phyloP scores from a whole-genome alignment of 2,888 invertebrate species.

The Drosophila algonquin region DNA sequence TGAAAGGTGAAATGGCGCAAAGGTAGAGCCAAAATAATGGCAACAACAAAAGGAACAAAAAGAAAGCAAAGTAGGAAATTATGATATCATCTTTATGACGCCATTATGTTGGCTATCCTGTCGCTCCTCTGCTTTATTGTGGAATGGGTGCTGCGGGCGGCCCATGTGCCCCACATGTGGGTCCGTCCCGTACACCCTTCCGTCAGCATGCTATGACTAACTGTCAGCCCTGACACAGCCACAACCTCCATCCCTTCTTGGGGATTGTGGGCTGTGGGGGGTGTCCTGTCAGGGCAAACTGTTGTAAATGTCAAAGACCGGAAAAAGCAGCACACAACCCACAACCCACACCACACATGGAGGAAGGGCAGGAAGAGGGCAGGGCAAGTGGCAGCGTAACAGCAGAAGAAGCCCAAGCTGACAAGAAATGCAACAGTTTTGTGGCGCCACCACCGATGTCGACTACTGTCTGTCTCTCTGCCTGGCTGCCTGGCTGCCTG shows the following conservation, averaged over 20 bases:
- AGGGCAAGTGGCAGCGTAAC: background rate
- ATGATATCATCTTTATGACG: slow-evolving; percentile 76
- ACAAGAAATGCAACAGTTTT: slow-evolving; percentile 71
- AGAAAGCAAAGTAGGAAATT: slow-evolving; percentile 73
- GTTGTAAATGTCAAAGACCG: slow-evolving; percentile 76
- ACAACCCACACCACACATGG: background rate
- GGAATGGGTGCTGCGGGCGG: slow-evolving; percentile 8
- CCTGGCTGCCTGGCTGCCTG: slow-evolving; percentile 6
- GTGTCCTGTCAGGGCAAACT: slow-evolving; percentile 54
- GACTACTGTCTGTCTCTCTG: slow-evolving; percentile 44
- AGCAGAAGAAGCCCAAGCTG: slow-evolving; percentile 7
- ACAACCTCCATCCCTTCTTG: slow-evolving; percentile 1
- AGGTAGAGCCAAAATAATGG: background rate
- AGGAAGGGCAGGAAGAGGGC: background rate
- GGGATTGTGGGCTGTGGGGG: background rate
- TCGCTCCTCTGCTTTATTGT: slow-evolving; percentile 22
- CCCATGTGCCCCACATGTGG: slow-evolving; percentile 7
- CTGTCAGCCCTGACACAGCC: slow-evolving; percentile 31
- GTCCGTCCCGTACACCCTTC: slow-evolving; percentile 36
- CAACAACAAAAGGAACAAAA: slow-evolving; percentile 27
- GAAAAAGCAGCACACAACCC: slow-evolving; percentile 56
- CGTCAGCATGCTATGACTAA: slow-evolving; percentile 63
- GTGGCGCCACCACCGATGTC: slow-evolving; percentile 42
- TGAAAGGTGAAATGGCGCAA: slow-evolving; percentile 14
- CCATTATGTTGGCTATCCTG: slow-evolving; percentile 64